Evolutionary conservation across 2,113 vertebrate genomes (phyloP).

Genomic region (Cisticola juncidis): DNA sequence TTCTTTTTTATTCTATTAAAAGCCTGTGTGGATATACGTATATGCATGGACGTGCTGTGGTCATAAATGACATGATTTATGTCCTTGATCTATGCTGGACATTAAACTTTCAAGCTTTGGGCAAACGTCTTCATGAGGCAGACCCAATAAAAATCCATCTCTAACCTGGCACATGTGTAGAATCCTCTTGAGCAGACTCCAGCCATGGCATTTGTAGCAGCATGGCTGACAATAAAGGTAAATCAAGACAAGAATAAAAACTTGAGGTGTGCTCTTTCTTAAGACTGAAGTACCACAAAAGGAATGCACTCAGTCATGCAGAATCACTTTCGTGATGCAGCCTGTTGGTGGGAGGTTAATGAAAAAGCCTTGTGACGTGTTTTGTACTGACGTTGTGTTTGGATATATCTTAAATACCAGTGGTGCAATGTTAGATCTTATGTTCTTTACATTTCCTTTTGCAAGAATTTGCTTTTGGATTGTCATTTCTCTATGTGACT

Average conservation of each 20-base stretch:
- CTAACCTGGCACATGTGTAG: neutral
- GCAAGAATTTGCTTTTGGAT: neutral
- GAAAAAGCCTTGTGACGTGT: neutral
- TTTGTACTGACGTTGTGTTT: neutral
- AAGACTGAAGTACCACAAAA: neutral
- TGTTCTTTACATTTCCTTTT: neutral
- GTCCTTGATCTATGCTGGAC: neutral
- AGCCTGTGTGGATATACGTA: accelerated
- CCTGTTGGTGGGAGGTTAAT: neutral
- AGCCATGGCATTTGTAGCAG: neutral
- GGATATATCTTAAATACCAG: neutral
- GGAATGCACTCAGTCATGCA: neutral
- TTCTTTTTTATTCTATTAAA: neutral
- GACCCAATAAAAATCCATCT: neutral
- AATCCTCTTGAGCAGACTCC: neutral
- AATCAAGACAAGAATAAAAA: neutral
- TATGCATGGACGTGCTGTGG: neutral
- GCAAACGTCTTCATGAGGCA: neutral
- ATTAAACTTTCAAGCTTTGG: neutral
- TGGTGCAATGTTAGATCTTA: neutral
- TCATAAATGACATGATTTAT: neutral
- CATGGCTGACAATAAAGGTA: neutral
- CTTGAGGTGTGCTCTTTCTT: neutral
- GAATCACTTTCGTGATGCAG: neutral
- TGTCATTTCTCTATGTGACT: neutral